Evolutionary conservation across 2,888 invertebrate species (phyloP), one percentile per base, ranked within the genome.

Genomic region (Philonicus albiceps): DNA sequence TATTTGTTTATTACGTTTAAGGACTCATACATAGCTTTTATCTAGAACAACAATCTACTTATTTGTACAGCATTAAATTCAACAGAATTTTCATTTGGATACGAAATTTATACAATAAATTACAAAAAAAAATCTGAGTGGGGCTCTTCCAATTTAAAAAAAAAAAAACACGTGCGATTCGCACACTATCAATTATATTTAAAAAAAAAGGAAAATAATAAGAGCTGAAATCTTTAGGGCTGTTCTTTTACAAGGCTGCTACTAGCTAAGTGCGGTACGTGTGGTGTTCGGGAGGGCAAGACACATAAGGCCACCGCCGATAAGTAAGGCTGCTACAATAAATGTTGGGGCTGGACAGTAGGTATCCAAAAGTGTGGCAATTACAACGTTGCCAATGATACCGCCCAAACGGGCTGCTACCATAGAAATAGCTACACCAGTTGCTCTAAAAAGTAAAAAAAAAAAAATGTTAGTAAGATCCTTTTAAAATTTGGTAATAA

Each of bases 271-370:
- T 90, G 97, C 96, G 92, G 96, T 96, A 89, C 96, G 94, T 72
- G 97, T 97, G 91, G 97, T 98, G 93, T 98, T 97, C 90, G 98
- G 98, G 93, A 98, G 94, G 93, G 96, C 95, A 90, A 98, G 94
- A 92, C 97, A 96, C 93, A 96, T 95, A 88, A 98, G 94, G 87
- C 98, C 98, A 91, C 98, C 98, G 90, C 97, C 95, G 89, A 96
- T 96, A 88, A 98, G 94, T 88, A 98, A 94, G 40, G 94, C 95
- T 88, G 98, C 97, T 80, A 98, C 97, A 89, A 98, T 96, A 92
- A 98, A 96, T 89, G 98, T 97, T 85, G 98, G 98, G 88, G 98
- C 96, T 53, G 97, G 97, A 93, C 98, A 98, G 93, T 97, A 96
- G 89, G 95, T 93, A 93, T 98, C 97, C 89, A 98, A 93, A 86